Percentiles rank a stretch among this genome's conserved stretches.
Conservation (phyloP, 2,888 invertebrate species). For the Formica aserva region DNA sequence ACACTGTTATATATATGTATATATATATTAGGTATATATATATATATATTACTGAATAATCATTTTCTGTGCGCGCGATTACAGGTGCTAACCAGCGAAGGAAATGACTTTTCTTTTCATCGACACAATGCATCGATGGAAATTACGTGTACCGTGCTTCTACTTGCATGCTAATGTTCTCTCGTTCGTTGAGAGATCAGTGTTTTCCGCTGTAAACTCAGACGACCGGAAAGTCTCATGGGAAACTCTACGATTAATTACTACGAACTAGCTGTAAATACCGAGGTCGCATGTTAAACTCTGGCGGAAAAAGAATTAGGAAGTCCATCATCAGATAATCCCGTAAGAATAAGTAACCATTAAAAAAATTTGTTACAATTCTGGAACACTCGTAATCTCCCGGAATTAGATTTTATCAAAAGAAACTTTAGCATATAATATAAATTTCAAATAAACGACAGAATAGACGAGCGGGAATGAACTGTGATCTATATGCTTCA, state of each 20-base stretch:
- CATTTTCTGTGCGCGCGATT: neutral
- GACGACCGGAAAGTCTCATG: constrained; percentile 9
- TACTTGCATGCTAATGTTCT: neutral
- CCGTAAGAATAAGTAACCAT: neutral
- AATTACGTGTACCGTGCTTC: neutral
- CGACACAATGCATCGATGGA: constrained; percentile 6
- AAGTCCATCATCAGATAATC: neutral
- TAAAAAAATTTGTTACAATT: neutral
- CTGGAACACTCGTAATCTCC: neutral
- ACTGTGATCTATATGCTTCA: neutral
- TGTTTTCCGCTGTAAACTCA: constrained; percentile 18
- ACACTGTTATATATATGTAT: neutral
- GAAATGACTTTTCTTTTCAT: neutral
- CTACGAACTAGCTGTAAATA: neutral
- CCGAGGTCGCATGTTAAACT: neutral
- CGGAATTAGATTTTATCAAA: neutral
- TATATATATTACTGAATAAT: neutral
- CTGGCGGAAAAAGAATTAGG: neutral
- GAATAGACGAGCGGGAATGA: neutral
- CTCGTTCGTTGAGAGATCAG: neutral
- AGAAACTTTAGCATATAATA: neutral
- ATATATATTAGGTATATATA: neutral
- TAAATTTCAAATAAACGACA: neutral
- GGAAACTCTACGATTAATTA: constrained; percentile 14
- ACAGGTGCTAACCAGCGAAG: neutral